Conservation (phyloP, 2,888 invertebrate genomes). For the Tipula unca region DNA sequence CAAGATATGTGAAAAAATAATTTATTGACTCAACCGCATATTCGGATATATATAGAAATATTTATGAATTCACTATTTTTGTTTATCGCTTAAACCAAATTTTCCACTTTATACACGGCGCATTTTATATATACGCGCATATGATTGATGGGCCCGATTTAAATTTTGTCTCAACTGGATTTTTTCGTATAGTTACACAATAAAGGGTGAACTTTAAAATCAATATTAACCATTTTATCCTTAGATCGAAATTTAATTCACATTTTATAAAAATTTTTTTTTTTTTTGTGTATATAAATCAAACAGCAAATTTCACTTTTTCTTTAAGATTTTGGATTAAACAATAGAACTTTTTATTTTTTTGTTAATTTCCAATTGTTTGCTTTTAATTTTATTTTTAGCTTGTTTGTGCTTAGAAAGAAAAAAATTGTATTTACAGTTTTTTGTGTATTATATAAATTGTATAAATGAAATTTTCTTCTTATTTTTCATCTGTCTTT, state of each 20-base stretch:
- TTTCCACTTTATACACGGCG: background rate
- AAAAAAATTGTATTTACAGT: background rate
- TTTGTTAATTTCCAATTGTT: background rate
- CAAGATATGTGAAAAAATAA: background rate
- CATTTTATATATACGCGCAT: no score
- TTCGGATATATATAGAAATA: background rate
- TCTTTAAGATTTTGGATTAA: background rate
- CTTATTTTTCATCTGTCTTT: background rate
- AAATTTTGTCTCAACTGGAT: background rate
- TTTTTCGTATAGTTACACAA: background rate
- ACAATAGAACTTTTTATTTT: background rate
- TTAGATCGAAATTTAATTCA: background rate
- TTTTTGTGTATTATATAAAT: background rate
- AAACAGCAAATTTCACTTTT: background rate
- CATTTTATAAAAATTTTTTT: background rate
- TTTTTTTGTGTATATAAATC: background rate
- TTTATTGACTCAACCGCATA: background rate
- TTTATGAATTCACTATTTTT: background rate
- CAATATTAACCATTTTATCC: background rate
- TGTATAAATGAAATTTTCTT: background rate
- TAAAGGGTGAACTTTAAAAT: constrained; percentile 8
- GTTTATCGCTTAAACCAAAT: background rate
- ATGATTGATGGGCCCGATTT: background rate
- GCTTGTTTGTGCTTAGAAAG: background rate
- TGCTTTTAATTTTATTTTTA: background rate